A percentile compares a stretch with the other conserved stretches of the same genome.
phyloP scores from a whole-genome alignment of 1,140 invertebrate species.

The Pantala flavescens region DNA sequence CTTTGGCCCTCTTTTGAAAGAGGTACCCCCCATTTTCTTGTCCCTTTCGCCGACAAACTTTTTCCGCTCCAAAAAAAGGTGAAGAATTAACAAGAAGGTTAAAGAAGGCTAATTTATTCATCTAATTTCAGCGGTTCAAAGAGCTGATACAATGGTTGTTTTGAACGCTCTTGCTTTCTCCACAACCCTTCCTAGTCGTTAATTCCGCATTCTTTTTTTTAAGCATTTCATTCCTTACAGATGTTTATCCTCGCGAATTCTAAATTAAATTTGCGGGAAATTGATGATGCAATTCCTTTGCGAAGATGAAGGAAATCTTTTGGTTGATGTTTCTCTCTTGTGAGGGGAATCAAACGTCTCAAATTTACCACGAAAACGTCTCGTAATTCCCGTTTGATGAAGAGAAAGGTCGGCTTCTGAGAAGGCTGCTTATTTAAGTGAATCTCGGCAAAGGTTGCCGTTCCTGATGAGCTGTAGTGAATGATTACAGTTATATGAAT shows the following conservation, averaged over 20 bases:
- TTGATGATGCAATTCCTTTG: neutral
- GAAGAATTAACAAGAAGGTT: neutral
- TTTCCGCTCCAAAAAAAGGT: neutral
- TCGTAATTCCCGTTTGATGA: too few species aligned
- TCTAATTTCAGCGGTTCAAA: neutral
- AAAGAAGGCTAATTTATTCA: slow-evolving; percentile 1
- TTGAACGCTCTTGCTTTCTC: neutral
- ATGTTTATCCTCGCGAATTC: neutral
- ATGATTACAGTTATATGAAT: too few species aligned
- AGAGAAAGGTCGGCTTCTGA: too few species aligned
- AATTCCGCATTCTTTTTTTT: neutral
- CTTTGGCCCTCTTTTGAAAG: neutral
- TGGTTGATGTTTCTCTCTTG: too few species aligned
- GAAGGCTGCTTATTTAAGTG: too few species aligned
- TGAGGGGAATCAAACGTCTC: too few species aligned
- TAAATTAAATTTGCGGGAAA: neutral
- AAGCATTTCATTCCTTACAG: neutral
- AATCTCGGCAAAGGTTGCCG: too few species aligned
- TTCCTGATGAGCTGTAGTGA: too few species aligned
- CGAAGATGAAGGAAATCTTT: too few species aligned
- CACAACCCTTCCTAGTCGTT: too few species aligned
- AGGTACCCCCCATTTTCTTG: neutral
- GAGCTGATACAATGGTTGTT: neutral
- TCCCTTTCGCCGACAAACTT: neutral
- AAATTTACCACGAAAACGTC: too few species aligned